These are phyloP conservation scores for Lampropteryx suffumata DNA, from an alignment of 2,888 invertebrate species.

Conservation along the genomic window DNA sequence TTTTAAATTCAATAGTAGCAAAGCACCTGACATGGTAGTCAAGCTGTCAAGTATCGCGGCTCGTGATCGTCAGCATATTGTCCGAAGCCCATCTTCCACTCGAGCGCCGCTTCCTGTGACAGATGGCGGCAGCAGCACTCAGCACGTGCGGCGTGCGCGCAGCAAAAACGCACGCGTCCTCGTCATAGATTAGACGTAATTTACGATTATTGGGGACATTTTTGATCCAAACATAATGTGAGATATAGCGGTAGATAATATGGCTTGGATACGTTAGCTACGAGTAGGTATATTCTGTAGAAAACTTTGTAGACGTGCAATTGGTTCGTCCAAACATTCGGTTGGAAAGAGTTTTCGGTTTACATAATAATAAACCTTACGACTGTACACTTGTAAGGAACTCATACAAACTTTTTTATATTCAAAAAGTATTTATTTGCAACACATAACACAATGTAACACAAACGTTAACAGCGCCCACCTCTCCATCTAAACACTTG, in stretches of 20 bases:
- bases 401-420: too few relatives aligned
- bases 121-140: constrained; percentile 56
- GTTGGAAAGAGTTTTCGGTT: too few relatives aligned
- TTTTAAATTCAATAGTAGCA: constrained; percentile 13
- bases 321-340: too few relatives aligned
- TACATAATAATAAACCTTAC: too few relatives aligned
- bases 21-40: constrained; percentile 47
- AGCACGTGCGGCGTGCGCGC: constrained; percentile 64
- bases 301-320: too few relatives aligned
- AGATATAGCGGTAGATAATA: constrained; percentile 13
- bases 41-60: constrained; percentile 33
- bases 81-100: constrained; percentile 74
- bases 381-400: too few relatives aligned
- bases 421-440: too few relatives aligned
- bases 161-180: constrained; percentile 41
- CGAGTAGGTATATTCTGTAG: too few relatives aligned
- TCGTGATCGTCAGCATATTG: constrained; percentile 35
- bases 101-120: constrained; percentile 74
- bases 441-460: too few relatives aligned
- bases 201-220: constrained; percentile 27
- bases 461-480: too few relatives aligned
- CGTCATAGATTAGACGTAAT: constrained; percentile 52
- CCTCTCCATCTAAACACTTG: too few relatives aligned
- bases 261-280: not conserved
- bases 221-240: constrained; percentile 11